phyloP scores from a whole-genome alignment of 2,113 vertebrate species.

The Nerophis lumbriciformis region DNA sequence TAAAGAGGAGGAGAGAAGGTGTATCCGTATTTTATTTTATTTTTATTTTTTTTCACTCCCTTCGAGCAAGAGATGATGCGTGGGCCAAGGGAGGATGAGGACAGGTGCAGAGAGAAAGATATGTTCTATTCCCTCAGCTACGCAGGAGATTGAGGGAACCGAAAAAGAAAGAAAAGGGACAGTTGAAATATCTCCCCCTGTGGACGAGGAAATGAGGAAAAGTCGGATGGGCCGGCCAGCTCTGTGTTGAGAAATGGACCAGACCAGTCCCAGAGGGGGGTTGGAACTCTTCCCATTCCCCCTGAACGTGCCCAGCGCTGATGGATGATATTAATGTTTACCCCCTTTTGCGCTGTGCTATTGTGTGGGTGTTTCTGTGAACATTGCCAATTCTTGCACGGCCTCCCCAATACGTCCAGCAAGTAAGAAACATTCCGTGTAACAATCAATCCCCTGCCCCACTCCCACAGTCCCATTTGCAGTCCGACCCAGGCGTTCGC shows the following conservation, averaged over 20 bases:
- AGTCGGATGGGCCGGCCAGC: slow-evolving; percentile 44
- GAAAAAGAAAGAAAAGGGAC: slow-evolving; percentile 30
- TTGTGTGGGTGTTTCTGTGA: slow-evolving; percentile 21
- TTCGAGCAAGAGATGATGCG: slow-evolving; percentile 42
- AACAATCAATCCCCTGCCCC: slow-evolving; percentile 51
- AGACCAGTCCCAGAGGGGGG: slow-evolving; percentile 54
- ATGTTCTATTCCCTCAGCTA: slow-evolving; percentile 38
- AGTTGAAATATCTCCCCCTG: slow-evolving; percentile 64
- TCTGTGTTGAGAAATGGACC: slow-evolving; percentile 57
- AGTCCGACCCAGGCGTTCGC: slow-evolving; percentile 31
- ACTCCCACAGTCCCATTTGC: slow-evolving; percentile 31
- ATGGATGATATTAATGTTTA: slow-evolving; percentile 57
- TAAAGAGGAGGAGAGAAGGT: slow-evolving; percentile 33
- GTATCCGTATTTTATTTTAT: slow-evolving; percentile 13
- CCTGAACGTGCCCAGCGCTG: slow-evolving; percentile 49
- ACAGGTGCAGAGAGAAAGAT: slow-evolving; percentile 62
- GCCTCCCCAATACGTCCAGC: slow-evolving; percentile 28
- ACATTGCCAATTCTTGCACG: slow-evolving; percentile 34
- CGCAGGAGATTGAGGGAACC: slow-evolving; percentile 29
- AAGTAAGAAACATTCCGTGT: slow-evolving; percentile 40
- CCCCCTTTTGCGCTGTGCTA: slow-evolving; percentile 31
- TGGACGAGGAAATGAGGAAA: slow-evolving; percentile 55
- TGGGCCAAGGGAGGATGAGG: slow-evolving; percentile 15
- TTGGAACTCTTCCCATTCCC: slow-evolving; percentile 38
- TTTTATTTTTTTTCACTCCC: slow-evolving; percentile 23